Base-by-base conservation (phyloP, 1,140 invertebrate species). In the Lordiphosa stackelbergi region DNA sequence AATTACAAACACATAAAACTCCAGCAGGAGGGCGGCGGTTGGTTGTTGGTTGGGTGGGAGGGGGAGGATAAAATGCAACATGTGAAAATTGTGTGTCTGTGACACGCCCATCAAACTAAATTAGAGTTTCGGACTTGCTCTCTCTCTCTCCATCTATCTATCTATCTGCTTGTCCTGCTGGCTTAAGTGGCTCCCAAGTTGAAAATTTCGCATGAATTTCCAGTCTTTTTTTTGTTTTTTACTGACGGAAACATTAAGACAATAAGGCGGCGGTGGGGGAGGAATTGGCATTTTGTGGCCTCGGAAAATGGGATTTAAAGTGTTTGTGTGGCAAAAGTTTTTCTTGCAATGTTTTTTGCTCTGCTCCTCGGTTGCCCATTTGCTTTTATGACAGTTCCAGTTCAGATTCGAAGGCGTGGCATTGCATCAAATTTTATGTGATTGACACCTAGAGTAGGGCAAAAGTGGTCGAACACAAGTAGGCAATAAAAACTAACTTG, bases 1-100 rank as follows among this genome's bases (percentile, higher is more conserved):
- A 81, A 81, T 81, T 81, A 81, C 75, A 83, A 83, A 71, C 71
- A 75, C 77, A 75, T 79, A 81, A 79, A 79, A 81, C 66, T 60
- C 71, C 62, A 66, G 54, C 58, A 75, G 66, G 52, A 54, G 65
- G 53, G 31, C 46, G 49, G 45, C 45, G 45, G 40, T 43, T 34
- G 49, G 22, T 7, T 19, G 19, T 1, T 19, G 2, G 19, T 19
- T 19, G 2, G 19, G 2, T 19, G 19, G 19, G 51, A 37, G 53
- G 40, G 10, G 9, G 12, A 16, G 40, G 10, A 8, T 24, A 28
- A 35, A 43, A 74, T 79, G 77, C 77, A 81, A 83, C 75, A 81
- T 83, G 71, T 83, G 77, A 71, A 35, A 61, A 61, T 61, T 68
- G 55, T 65, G 58, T 53, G 62, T 75, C 75, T 73, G 65, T 47